Conservation (phyloP, 2,113 vertebrate genomes). For the Nerophis ophidion region DNA sequence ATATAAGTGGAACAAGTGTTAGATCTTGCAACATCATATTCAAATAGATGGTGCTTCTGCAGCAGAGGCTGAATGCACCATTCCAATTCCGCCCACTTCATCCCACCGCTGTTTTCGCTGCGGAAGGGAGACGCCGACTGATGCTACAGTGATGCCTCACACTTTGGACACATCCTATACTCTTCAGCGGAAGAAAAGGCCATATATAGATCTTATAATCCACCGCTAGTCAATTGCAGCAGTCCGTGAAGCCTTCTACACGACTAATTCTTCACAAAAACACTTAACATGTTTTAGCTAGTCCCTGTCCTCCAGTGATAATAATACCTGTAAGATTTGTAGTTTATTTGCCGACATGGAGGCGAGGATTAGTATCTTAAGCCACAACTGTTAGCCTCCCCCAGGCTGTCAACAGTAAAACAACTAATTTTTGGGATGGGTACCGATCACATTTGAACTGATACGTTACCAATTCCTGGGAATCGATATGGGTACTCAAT, state of each 20-base stretch:
- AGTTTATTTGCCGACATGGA: too few relatives aligned
- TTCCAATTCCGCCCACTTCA: constrained; percentile 63
- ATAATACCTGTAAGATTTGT: neutral
- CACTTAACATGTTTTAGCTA: neutral
- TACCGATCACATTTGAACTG: too few relatives aligned
- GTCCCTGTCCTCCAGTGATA: too few relatives aligned
- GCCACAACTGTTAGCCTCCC: too few relatives aligned
- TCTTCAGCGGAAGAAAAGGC: constrained; percentile 38
- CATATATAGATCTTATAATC: constrained; percentile 45
- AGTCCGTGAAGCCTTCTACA: constrained; percentile 43
- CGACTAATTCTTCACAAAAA: constrained; percentile 22
- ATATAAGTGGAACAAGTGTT: constrained; percentile 41
- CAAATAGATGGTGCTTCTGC: constrained; percentile 45
- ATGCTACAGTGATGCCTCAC: constrained; percentile 51
- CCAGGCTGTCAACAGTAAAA: too few relatives aligned
- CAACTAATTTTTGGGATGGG: too few relatives aligned
- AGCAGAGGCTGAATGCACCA: constrained; percentile 58
- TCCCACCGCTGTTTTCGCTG: constrained; percentile 56
- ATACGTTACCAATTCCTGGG: too few relatives aligned
- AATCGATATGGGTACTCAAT: too few relatives aligned
- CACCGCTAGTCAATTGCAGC: constrained; percentile 32
- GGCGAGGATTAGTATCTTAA: too few relatives aligned
- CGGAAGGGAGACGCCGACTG: constrained; percentile 52
- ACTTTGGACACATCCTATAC: constrained; percentile 39
- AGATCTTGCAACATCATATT: constrained; percentile 47